Evolutionary conservation across 2,888 invertebrate genomes (phyloP), one percentile per base, ranked within the genome.

Genomic region (Habrosyne pyritoides): DNA sequence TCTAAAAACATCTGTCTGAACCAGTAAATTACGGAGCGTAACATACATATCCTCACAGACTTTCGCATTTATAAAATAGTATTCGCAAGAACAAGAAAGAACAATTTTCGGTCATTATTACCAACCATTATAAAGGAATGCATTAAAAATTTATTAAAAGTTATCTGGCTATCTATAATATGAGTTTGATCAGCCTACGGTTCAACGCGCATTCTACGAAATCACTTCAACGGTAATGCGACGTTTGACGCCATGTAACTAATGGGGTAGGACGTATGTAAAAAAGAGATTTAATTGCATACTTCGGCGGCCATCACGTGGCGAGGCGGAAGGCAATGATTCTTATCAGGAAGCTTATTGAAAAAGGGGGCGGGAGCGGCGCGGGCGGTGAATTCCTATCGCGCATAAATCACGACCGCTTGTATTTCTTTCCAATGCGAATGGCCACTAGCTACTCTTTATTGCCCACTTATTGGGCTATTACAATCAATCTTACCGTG

Each of bases 341-440:
- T 90, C 89, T 89, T 90, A 91, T 91, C 91, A 73, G 60, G 59
- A 64, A 67, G 78, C 80, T 89, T 90, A 91, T 91, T 90, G 90
- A 91, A 90, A 87, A 83, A 77, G 79, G 88, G 88, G 42, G 18
- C 42, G 42, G 1, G 24, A 2, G 81, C 79, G 69, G 69, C 47
- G 53, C 47, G 55, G 54, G 56, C 33, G 50, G 36, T 76, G 77
- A 81, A 88, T 87, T 90, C 89, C 91, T 78, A 76, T 79, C 79
- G 67, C 73, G 87, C 84, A 90, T 91, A 91, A 91, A 91, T 91
- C 91, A 88, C 83, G 70, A 62, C 69, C 67, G 69, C 67, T 69
- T 73, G 77, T 85, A 84, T 83, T 84, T 84, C 87, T 86, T 84
- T 80, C 82, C 68, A 71, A 69, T 24, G 73, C 60, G 59, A n/a